Percentiles rank a stretch among this genome's conserved stretches.
Conservation (phyloP, 1,140 invertebrate species). For the Hesperophylax magnus region DNA sequence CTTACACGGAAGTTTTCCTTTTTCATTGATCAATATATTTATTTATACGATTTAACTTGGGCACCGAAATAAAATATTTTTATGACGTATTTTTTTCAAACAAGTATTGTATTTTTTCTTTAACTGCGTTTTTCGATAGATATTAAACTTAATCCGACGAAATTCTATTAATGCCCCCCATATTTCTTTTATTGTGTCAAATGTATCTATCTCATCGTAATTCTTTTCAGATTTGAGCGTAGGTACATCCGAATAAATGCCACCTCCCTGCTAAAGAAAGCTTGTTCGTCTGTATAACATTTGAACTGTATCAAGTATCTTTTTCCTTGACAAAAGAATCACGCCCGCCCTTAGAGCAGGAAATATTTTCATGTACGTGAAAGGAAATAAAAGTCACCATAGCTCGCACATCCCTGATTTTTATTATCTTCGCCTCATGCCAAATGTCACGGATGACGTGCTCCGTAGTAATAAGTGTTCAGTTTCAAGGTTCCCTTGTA, state of each 20-base stretch:
- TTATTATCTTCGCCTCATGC: constrained; percentile 44
- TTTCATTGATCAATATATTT: no score
- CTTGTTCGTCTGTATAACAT: neutral
- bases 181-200: no score
- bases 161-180: neutral
- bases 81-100: no score
- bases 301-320: constrained; percentile 26
- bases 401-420: constrained; percentile 33
- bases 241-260: neutral
- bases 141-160: neutral
- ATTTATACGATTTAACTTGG: no score
- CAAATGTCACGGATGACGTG: constrained; percentile 50
- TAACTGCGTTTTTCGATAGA: neutral
- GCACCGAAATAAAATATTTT: no score
- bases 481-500: constrained; percentile 17
- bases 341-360: constrained; percentile 20
- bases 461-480: constrained; percentile 46
- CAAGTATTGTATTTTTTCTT: neutral
- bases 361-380: constrained; percentile 27
- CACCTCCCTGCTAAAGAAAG: neutral
- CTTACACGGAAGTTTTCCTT: no score
- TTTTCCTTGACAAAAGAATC: constrained; percentile 35
- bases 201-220: no score
- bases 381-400: constrained; percentile 35
- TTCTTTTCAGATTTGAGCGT: neutral